Base-by-base conservation (phyloP, 2,113 vertebrate genomes). In the Myotis lucifugus region DNA sequence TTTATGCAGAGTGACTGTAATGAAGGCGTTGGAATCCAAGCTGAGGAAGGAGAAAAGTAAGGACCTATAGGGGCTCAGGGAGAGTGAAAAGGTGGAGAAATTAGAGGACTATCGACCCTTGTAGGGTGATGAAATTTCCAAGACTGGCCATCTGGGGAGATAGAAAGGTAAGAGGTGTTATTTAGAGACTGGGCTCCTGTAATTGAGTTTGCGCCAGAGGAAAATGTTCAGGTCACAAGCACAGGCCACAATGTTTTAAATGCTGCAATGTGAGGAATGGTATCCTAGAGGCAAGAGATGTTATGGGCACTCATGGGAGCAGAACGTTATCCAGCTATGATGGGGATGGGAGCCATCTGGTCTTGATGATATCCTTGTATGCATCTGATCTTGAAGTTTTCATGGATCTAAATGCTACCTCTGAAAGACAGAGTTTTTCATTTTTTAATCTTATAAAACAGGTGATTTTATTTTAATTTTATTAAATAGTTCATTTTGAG, bases 291-390 rank as follows among this genome's bases (percentile, higher is more conserved):
- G 29, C 25, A 14, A 27, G 32, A 13, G 40, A 29, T 52, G 7
- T 3, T 40, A 4, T 5, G 6, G 81, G 9, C 19, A 29, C 23
- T 12, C 3, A 0, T 15, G 27, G 29, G 6, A 15, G 46, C 67
- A 79, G 12, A 40, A 17, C 12, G 0, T 5, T 5, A 7, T n/a
- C 11, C 34, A 54, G 14, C 32, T 8, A 0, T 32, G 32, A 14
- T 10, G 11, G 21, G 6, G 9, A 67, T 25, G 34, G 40, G 2
- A 48, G 6, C 4, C 21, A 6, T 59, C 27, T 42, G 19, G 27
- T 69, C n/a, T 40, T 61, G 48, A 66, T 37, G 25, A 34, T 23
- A 40, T 54, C 12, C 48, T 87, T 93, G 40, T 6, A 12, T 10
- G 19, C 15, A 61, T 4, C 64, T 78, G 64, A 59, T 27, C 29